These are phyloP conservation scores for Agrilus mali DNA, from an alignment of 2,888 invertebrate genomes.

Conservation along the genomic window DNA sequence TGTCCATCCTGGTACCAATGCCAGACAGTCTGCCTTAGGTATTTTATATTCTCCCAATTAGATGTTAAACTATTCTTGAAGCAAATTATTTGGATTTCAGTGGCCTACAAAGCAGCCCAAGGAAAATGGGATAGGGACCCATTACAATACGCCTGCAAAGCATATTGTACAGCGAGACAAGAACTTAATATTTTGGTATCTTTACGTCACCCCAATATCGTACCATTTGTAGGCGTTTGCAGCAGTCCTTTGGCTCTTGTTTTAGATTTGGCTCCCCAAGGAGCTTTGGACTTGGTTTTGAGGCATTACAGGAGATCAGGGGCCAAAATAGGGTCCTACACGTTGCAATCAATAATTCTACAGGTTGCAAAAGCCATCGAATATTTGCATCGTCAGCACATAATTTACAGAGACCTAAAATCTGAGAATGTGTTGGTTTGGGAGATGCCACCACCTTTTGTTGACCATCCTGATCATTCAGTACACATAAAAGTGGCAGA, in stretches of 20 bases:
- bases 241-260: constrained; percentile 80
- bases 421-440: constrained; percentile 98
- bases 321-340: constrained; percentile 64
- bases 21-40: constrained; percentile 46
- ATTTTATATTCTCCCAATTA: constrained; percentile 23
- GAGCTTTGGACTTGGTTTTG: constrained; percentile 74
- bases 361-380: constrained; percentile 91
- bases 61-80: constrained; percentile 27
- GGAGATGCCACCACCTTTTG: constrained; percentile 77
- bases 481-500: constrained; percentile 93
- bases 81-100: constrained; percentile 6
- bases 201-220: constrained; percentile 82
- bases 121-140: constrained; percentile 93
- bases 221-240: constrained; percentile 83
- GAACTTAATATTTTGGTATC: constrained; percentile 80
- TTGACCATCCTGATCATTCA: constrained; percentile 49
- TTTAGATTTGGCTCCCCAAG: constrained; percentile 82
- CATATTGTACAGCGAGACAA: constrained; percentile 91
- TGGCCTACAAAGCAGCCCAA: constrained; percentile 38
- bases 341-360: constrained; percentile 71
- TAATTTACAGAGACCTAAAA: constrained; percentile 88
- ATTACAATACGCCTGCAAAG: constrained; percentile 82
- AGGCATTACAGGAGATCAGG: constrained; percentile 79
- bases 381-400: constrained; percentile 84
- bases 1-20: constrained; percentile 68